Evolutionary conservation across 2,888 invertebrate genomes (phyloP).

Genomic region (Diogma glabrata): DNA sequence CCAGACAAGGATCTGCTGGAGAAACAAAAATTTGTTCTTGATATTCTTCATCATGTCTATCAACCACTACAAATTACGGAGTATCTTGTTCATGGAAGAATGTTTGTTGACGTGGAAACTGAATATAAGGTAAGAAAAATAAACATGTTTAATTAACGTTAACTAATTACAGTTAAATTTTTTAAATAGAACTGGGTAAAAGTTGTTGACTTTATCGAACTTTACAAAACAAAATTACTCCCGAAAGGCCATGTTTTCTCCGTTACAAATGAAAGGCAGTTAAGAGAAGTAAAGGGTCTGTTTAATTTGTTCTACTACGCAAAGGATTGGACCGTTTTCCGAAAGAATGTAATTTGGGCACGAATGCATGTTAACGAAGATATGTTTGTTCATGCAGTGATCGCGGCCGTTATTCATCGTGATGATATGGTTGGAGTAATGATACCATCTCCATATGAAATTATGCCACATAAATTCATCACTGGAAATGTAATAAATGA

Average conservation of each 20-base stretch:
- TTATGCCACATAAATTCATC: constrained; percentile 65
- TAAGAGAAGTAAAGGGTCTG: constrained; percentile 40
- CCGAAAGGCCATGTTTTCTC: constrained; percentile 44
- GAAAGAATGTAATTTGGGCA: constrained; percentile 45
- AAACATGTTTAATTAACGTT: too few relatives aligned
- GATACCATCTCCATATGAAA: constrained; percentile 63
- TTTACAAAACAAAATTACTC: too few relatives aligned
- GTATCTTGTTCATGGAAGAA: constrained; percentile 3
- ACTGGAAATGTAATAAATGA: constrained; percentile 57
- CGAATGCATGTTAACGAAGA: constrained; percentile 59
- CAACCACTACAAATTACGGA: constrained; percentile 22
- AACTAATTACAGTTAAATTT: neutral
- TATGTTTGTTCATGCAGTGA: constrained; percentile 59
- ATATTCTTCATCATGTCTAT: constrained; percentile 38
- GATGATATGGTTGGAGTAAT: constrained; percentile 51
- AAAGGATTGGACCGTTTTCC: constrained; percentile 48
- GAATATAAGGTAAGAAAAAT: constrained; percentile 13
- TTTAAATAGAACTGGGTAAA: too few relatives aligned
- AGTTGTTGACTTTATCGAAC: too few relatives aligned
- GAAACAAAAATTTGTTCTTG: constrained; percentile 38
- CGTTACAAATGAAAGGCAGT: constrained; percentile 33
- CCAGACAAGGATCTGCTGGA: constrained; percentile 30
- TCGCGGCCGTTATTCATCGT: constrained; percentile 55
- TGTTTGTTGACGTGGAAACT: constrained; percentile 12
- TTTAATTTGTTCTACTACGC: constrained; percentile 47